Base-by-base conservation (phyloP, 2,113 vertebrate genomes). In the Ptyas mucosa region DNA sequence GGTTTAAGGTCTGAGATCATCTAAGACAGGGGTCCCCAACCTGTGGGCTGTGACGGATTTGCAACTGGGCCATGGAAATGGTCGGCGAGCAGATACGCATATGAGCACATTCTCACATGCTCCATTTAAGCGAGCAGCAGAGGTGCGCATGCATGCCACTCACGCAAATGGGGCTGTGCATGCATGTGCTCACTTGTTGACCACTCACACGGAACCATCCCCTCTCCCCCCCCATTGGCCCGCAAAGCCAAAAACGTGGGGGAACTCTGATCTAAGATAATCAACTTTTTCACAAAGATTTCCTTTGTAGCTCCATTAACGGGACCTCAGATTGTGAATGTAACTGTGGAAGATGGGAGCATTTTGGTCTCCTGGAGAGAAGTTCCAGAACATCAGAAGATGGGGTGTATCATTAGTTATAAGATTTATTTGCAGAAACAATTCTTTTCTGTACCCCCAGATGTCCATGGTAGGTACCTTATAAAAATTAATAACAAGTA, bases 371-470 rank as follows among this genome's bases (percentile, higher is more conserved):
- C 95, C 0, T 98, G 98, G 98, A 88, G 93, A 23, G 93, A 93
- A 10, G 89, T 97, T 93, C 97, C 98, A 18, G 92, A 86, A 0
- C 24, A 52, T 8, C 95, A 97, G n/a, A 96, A 94, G 75, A 92
- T 92, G 93, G 98, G 97, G 92, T 98, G 98, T 95, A 93, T 98
- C 94, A 85, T 94, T 0, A 75, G 0, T 0, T 98, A 98, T 94
- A 96, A 11, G 0, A 43, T 98, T 1, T 97, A 98, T 89, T 94
- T 98, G 93, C 96, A 87, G 46, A 94, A 94, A 0, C 89, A 26
- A 89, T 61, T 34, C 34, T 26, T 89, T 2, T 39, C 4, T 14
- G 57, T 26, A 3, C 39, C 52, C 0, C 94, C 95, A 0, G 0
- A 0, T 1, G 0, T 95, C 85, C 89, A 93, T 0, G 52, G 98